Base-by-base conservation (phyloP, 2,888 invertebrate species). In the Eutolmus rufibarbis region DNA sequence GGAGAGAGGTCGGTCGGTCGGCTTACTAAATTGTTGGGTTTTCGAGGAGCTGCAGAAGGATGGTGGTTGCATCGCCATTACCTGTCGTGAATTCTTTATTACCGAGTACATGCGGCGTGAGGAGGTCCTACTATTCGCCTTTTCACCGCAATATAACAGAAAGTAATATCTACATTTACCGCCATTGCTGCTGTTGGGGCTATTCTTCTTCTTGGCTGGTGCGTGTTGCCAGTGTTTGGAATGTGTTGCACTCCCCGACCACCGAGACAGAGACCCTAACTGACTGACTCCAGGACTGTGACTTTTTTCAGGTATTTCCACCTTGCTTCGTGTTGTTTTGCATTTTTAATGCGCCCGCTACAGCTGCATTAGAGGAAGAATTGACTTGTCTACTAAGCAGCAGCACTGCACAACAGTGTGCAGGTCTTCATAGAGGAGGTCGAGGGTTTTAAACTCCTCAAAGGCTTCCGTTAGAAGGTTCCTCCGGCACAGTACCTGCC, bases 1-100 rank as follows among this genome's bases (percentile, higher is more conserved):
- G 23, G 57, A 23, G 56, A 56, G 57, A 57, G 57, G 66, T 66
- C 66, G 23, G 19, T n/a, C 2, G 66, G 66, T 66, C 66, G 66
- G 66, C 28, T 66, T 66, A 66, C 23, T 66, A 66, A 66, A 66
- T 51, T 51, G 66, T 2, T 3, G 8, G 66, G 66, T 66, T 66
- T 66, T 66, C 0, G 66, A 28, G 19, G 23, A 66, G 9, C 19
- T 66, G n/a, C 84, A 37, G 40, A 23, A 86, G 51, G 43, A 86
- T 46, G 74, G 74, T 86, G 51, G 14, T 23, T 86, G 46, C 76
- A 74, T 76, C 86, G 51, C 86, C 74, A 76, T 86, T 76, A 86
- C 74, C 76, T 86, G 76, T 76, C 86, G 66, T 86, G 86, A 86
- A 86, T 86, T 86, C 51, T 77, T 86, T 86, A 86, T 86, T 86